These are phyloP conservation scores for Sebastes oblongus DNA, from an alignment of 2,797 vertebrate species.

Conservation along the genomic window DNA sequence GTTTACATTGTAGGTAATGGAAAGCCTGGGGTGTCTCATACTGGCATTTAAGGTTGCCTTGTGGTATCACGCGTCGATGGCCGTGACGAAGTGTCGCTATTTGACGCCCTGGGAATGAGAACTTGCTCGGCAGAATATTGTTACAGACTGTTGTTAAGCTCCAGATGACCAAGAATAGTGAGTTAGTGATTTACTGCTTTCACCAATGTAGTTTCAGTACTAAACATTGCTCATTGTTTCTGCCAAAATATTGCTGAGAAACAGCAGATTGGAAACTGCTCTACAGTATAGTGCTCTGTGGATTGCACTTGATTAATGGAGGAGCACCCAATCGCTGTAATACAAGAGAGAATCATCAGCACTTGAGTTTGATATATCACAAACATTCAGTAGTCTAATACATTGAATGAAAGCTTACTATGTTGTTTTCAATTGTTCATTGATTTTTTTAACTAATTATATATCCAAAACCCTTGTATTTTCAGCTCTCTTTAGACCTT, in stretches of 20 bases:
- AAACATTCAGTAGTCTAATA: no score
- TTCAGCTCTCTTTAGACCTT: conserved; percentile 94
- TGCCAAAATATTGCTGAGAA: not conserved
- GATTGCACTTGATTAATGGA: not conserved
- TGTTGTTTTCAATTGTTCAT: not conserved
- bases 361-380: not conserved
- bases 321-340: not conserved
- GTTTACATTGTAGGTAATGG: no score
- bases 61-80: no score
- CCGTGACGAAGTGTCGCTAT: no score
- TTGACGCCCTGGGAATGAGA: no score
- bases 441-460: not conserved
- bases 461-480: not conserved
- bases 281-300: not conserved
- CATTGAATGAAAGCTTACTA: not conserved
- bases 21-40: no score
- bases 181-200: not conserved
- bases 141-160: no score
- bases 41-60: no score
- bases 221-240: not conserved
- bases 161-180: no score
- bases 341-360: not conserved
- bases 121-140: no score
- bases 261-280: not conserved
- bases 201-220: not conserved